Base-by-base conservation (phyloP, 2,797 vertebrate species). In the Pogonophryne albipinna region DNA sequence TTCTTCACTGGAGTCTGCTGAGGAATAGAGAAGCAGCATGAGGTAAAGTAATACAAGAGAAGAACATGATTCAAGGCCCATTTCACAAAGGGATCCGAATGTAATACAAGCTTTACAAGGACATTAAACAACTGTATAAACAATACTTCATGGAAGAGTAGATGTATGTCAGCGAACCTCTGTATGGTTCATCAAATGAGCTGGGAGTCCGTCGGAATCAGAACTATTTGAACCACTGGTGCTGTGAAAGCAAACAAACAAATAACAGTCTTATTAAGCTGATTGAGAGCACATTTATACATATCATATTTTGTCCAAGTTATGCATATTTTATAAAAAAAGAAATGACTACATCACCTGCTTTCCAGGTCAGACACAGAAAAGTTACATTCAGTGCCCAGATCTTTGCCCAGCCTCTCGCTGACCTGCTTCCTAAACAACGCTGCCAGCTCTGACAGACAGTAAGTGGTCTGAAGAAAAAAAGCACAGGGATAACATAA, bases 211-310 rank as follows among this genome's bases (percentile, higher is more conserved):
- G 0, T 98, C 95, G 0, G 97, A 98, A 80, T 96, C 90, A 0
- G 97, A 97, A 75, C 97, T 99, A 82, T 98, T 94, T 0, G 98
- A 99, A 51, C 97, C 97, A 23, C 95, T 96, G 78, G 97, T 99
- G 92, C 98, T 99, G 91, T 27, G 64, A 41, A 50, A 57, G 66
- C 57, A 74, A 70, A 85, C 13, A 57, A 83, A 17, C 13, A 57
- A 83, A 17, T 67, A 83, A 78, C 49, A 14, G 77, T 71, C 9
- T 56, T 8, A 45, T 49, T 52, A 74, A 51, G 15, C 5, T 65
- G 42, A 50, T 65, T 56, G 9, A 44, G 12, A 46, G 6, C 14
- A 60, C 17, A 38, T 50, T 67, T n/a, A 59, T 41, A 45, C 3
- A 12, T 20, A 3, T 6, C 8, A 10, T 4, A 60, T 42, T 0